Evolutionary conservation across 2,888 invertebrate genomes (phyloP), one percentile per base, ranked within the genome.

Genomic region (Lobophora halterata): DNA sequence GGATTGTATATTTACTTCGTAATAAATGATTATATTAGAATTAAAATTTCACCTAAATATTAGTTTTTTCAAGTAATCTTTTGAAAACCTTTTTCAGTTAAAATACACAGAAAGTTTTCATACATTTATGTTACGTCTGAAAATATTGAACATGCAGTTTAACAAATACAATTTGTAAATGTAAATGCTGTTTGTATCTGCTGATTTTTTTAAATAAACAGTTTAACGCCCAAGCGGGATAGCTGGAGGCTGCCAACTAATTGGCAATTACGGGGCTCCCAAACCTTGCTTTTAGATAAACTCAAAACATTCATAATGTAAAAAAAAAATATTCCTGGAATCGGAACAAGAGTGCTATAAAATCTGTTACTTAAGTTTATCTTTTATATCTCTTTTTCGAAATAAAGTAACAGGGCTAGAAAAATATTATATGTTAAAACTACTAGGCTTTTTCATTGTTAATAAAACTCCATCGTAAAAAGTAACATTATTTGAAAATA

Each of bases 241-340:
- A 37, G 55, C 53, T 49, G 46, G 37, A 13, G 51, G 60, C 54
- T 40, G 27, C 31, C 46, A 47, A 44, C 61, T 76, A 72, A 74
- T 73, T 69, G 71, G 52, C 71, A 69, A 71, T 74, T 72, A 72
- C 52, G 39, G 44, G 41, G 55, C 48, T 54, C 50, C 46, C 44
- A 30, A 58, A 58, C 51, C 49, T 49, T 50, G 46, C 50, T 49
- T 49, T 32, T 30, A 50, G 50, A 62, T 61, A 61, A 59, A 57
- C 23, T 52, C 43, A 26, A 43, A 57, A 49, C 21, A 43, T 42
- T 44, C 44, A 34, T 46, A 29, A 32, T 36, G 12, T 34, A 24
- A 25, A 34, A 34, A 3, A 7, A 9, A 7, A 14, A 7, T 16
- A 31, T 19, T 28, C 14, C 26, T 8, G 30, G 12, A 9, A 17